phyloP scores from a whole-genome alignment of 2,113 vertebrate species.

The Aphyosemion australe region DNA sequence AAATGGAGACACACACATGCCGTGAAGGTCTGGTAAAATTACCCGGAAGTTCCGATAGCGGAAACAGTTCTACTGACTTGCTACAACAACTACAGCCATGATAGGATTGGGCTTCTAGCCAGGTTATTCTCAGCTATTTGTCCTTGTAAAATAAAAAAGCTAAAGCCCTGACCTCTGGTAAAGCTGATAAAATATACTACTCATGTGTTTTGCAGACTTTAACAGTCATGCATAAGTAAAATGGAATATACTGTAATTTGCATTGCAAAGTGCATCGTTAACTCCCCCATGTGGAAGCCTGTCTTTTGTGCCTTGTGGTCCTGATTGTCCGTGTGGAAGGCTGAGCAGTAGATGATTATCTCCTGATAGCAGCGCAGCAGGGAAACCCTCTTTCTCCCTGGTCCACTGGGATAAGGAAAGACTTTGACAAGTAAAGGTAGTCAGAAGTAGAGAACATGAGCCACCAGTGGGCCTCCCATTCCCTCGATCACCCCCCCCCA shows the following conservation, averaged over 20 bases:
- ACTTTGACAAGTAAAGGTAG: constrained; percentile 51
- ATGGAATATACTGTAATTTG: constrained; percentile 34
- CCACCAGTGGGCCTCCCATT: constrained; percentile 46
- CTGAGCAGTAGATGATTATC: constrained; percentile 73
- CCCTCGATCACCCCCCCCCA: constrained; percentile 38
- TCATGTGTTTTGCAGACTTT: too few relatives aligned
- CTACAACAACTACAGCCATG: constrained; percentile 58
- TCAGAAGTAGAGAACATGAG: constrained; percentile 55
- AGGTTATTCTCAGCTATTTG: constrained; percentile 59
- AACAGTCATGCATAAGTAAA: constrained; percentile 6
- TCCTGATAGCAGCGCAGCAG: constrained; percentile 70
- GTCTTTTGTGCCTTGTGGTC: constrained; percentile 49
- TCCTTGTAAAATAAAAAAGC: constrained; percentile 62
- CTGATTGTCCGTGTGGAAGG: constrained; percentile 65
- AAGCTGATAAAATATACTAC: constrained; percentile 18
- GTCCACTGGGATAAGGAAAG: constrained; percentile 49
- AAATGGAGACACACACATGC: too few relatives aligned
- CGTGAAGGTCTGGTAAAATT: too few relatives aligned
- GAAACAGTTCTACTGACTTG: too few relatives aligned
- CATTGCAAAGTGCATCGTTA: constrained; percentile 20
- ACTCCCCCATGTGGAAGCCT: constrained; percentile 11
- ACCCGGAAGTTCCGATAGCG: too few relatives aligned
- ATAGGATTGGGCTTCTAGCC: constrained; percentile 53
- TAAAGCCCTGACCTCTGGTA: constrained; percentile 46
- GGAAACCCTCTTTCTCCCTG: constrained; percentile 54